Percentiles rank a stretch among this genome's conserved stretches.
These are phyloP conservation scores for Lutraria rhynchaena DNA, from an alignment of 1,140 invertebrate species.

Conservation along the genomic window DNA sequence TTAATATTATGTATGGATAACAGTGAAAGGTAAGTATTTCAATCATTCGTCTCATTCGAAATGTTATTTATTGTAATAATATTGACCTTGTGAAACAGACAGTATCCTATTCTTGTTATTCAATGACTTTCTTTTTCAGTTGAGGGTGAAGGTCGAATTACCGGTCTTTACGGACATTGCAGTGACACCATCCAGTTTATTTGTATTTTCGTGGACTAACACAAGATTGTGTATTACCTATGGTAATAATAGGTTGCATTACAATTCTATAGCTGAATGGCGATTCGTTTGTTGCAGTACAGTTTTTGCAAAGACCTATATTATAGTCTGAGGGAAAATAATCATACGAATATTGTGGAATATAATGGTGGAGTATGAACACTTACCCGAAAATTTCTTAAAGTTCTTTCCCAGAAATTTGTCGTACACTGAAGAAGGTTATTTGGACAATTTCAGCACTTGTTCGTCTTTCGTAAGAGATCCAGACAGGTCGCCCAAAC, in stretches of 20 bases:
- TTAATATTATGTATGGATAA: neutral
- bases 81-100: too few species aligned
- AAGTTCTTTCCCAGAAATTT: constrained; percentile 72
- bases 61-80: too few species aligned
- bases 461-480: constrained; percentile 72
- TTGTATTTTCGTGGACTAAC: neutral
- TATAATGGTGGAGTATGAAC: constrained; percentile 55
- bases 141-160: constrained; percentile 15
- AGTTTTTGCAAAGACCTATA: neutral
- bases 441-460: constrained; percentile 72
- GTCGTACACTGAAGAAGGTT: constrained; percentile 75
- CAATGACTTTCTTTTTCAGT: constrained; percentile 36
- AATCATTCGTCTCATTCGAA: too few species aligned
- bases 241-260: neutral
- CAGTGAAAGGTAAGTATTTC: neutral
- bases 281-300: neutral
- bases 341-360: constrained; percentile 10
- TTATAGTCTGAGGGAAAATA: neutral
- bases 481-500: constrained; percentile 6
- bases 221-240: neutral
- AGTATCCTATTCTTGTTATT: too few species aligned
- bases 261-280: neutral
- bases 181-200: neutral
- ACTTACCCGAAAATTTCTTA: constrained; percentile 39
- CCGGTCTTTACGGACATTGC: neutral